Base-by-base conservation (phyloP, 2,888 invertebrate species). In the Limnephilus lunatus region DNA sequence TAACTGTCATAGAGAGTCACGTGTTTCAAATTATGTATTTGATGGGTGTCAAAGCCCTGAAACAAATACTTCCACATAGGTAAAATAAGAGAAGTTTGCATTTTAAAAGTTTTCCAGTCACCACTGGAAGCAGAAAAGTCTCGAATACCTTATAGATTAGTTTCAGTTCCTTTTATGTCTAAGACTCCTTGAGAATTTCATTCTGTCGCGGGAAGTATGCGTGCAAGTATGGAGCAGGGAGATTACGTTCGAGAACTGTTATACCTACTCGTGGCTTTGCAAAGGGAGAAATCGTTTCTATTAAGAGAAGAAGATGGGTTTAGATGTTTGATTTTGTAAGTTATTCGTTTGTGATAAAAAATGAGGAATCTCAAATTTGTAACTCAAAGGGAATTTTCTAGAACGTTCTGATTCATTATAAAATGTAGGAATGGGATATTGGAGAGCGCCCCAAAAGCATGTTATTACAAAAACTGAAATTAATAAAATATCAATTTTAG, bases 91-190 rank as follows among this genome's bases (percentile, higher is more conserved):
- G 9, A 68, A 68, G 68, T 68, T 68, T 19, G 9, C 7, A n/a
- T 68, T 68, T 68, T 25, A 68, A 68, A 68, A 68, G 68, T 68
- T 68, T 25, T 25, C 68, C 9, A 68, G 25, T 68, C 68, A 68
- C 68, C 68, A n/a, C 68, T 68, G 68, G 68, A 68, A 68, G 68
- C 68, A 68, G 25, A 68, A 68, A 68, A 68, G 68, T 68, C 68
- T 68, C 68, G 68, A 68, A 68, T 68, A 68, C 68, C 68, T n/a
- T 68, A 68, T n/a, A 68, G 68, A 68, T 68, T 68, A 68, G 68
- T 68, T 68, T 68, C 68, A 68, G 68, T 68, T 68, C 68, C 68
- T 68, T 68, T 68, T 68, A 68, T 68, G 68, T 68, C 25, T 68
- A 3, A 25, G 68, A 25, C 68, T 68, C 68, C 68, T 68, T 9